Conservation (phyloP, 2,888 invertebrate genomes). For the Drosophila villosipedis region DNA sequence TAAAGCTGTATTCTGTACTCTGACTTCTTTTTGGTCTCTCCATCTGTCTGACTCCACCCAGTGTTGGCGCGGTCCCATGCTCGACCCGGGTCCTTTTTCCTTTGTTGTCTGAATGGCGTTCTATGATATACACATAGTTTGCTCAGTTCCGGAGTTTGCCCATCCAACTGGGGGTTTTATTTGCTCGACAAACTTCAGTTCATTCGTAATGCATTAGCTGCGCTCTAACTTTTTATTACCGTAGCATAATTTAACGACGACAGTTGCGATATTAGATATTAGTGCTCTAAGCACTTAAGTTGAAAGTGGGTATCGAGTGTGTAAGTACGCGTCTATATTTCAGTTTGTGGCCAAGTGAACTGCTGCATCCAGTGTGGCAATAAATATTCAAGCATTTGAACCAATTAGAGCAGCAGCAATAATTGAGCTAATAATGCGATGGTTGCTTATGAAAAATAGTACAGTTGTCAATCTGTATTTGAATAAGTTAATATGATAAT, state of each 20-base stretch:
- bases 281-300: background rate
- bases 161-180: slow-evolving; percentile 36
- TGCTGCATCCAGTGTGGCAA: background rate
- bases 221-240: slow-evolving; percentile 14
- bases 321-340: background rate
- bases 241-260: slow-evolving; percentile 9
- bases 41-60: slow-evolving; percentile 58
- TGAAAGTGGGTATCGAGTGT: slow-evolving; percentile 2
- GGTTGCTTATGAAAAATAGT: background rate
- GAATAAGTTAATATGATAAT: background rate
- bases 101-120: slow-evolving; percentile 73
- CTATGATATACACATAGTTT: slow-evolving; percentile 56
- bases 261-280: slow-evolving; percentile 37
- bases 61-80: slow-evolving; percentile 50
- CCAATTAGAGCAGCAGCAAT: background rate
- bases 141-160: slow-evolving; percentile 11
- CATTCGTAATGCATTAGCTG: slow-evolving; percentile 66
- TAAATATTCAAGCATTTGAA: background rate
- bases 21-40: slow-evolving; percentile 10
- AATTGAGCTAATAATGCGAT: background rate
- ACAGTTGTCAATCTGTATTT: background rate
- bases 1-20: slow-evolving; percentile 43
- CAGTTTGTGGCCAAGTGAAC: slow-evolving; percentile 2
- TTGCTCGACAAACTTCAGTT: slow-evolving; percentile 53
- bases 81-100: slow-evolving; percentile 37